A percentile compares a stretch with the other conserved stretches of the same genome.
Evolutionary conservation across 2,888 invertebrate species (phyloP).

Genomic region (Metallyticus violacea): DNA sequence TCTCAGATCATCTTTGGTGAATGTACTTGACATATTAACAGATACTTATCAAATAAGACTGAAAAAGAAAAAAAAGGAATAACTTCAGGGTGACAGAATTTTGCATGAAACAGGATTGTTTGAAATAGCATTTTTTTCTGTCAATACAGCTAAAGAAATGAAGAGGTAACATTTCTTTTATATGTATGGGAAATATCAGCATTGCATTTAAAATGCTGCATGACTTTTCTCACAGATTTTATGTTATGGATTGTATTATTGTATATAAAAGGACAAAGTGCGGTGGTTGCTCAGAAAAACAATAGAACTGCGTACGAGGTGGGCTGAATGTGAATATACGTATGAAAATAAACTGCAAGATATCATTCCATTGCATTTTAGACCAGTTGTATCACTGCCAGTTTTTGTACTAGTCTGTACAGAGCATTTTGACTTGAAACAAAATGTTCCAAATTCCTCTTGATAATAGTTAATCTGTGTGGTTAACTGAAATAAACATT

Average conservation of each 20-base stretch:
- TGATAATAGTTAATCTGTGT: not conserved
- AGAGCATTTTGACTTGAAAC: conserved; percentile 4
- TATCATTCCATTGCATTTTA: conserved; percentile 30
- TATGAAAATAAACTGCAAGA: conserved; percentile 11
- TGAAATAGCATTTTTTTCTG: not conserved
- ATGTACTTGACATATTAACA: not conserved
- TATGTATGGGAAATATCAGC: not conserved
- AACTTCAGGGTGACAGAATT: not conserved
- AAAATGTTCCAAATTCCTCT: not conserved
- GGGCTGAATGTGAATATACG: conserved; percentile 17
- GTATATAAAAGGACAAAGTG: conserved; percentile 1
- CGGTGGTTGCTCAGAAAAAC: not conserved
- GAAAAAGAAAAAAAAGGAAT: conserved; percentile 1
- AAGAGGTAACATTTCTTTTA: not conserved
- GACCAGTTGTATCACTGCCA: conserved; percentile 31
- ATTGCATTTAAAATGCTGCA: conserved; percentile 18
- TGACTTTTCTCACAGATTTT: not conserved
- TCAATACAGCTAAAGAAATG: not conserved
- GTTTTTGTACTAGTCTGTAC: conserved; percentile 30
- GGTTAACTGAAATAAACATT: not conserved
- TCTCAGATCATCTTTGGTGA: not conserved
- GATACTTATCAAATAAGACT: conserved; percentile 20
- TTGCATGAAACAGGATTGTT: not conserved
- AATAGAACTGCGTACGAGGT: not conserved
- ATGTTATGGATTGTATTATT: not conserved